phyloP scores from a whole-genome alignment of 1,140 invertebrate genomes.

The Brachionus plicatilis region DNA sequence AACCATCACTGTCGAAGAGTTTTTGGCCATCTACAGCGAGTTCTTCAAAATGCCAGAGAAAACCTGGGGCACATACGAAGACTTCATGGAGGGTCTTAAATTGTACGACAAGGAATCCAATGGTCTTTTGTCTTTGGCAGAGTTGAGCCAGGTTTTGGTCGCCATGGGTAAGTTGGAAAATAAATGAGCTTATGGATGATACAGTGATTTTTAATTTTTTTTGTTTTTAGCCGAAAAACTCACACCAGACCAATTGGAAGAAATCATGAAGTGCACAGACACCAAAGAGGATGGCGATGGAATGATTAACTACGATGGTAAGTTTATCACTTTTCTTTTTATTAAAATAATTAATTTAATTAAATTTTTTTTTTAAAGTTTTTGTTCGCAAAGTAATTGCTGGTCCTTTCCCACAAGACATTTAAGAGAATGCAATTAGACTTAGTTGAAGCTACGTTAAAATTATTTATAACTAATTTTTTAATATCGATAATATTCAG shows the following conservation, averaged over 20 bases:
- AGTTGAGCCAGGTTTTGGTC: conserved; percentile 38
- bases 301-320: conserved; percentile 39
- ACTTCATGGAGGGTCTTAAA: conserved; percentile 42
- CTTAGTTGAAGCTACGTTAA: conserved; percentile 3
- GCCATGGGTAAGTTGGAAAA: conserved; percentile 20
- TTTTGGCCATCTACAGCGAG: conserved; percentile 39
- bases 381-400: conserved; percentile 41
- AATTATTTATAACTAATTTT: not conserved
- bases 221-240: conserved; percentile 37
- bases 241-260: conserved; percentile 19
- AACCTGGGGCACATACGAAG: conserved; percentile 40
- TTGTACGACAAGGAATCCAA: conserved; percentile 41
- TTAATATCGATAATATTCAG: not conserved
- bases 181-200: not conserved
- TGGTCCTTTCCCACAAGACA: conserved; percentile 38
- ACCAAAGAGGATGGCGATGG: conserved; percentile 41
- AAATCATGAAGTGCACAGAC: conserved; percentile 31
- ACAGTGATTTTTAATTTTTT: not conserved
- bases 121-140: conserved; percentile 35
- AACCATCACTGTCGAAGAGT: conserved; percentile 39
- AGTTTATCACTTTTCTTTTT: not conserved
- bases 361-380: not conserved
- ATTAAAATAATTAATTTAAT: not conserved
- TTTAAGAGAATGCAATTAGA: not conserved
- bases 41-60: conserved; percentile 41